A percentile compares a stretch with the other conserved stretches of the same genome.
Evolutionary conservation across 2,113 vertebrate genomes (phyloP).

Genomic region (Corythoichthys intestinalis): DNA sequence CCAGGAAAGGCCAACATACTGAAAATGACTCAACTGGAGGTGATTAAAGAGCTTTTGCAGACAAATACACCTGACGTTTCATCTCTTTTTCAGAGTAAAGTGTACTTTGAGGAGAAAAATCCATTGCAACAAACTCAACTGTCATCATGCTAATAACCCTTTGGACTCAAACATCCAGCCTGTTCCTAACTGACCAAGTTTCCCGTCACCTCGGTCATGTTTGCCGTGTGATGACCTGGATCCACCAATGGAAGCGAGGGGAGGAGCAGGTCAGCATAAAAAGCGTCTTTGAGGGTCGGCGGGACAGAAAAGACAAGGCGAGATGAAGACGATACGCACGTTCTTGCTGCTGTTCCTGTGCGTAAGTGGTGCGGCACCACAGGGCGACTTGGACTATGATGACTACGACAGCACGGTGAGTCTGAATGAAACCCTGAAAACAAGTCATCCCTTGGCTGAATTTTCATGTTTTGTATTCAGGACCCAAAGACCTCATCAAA

Average conservation of each 20-base stretch:
- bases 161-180: neutral
- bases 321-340: constrained; percentile 66
- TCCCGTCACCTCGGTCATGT: neutral
- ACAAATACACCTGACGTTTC: neutral
- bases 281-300: neutral
- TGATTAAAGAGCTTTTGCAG: no score
- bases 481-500: neutral
- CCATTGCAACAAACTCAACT: neutral
- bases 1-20: no score
- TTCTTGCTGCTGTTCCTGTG: constrained; percentile 56
- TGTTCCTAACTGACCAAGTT: neutral
- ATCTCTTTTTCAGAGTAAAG: neutral
- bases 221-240: neutral
- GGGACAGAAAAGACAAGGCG: neutral
- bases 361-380: constrained; percentile 5
- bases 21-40: no score
- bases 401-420: constrained; percentile 45
- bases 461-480: neutral
- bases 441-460: neutral
- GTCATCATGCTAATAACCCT: neutral
- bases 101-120: neutral
- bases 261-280: constrained; percentile 33
- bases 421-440: no score
- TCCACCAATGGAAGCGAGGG: neutral
- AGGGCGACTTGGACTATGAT: constrained; percentile 30